Evolutionary conservation across 1,140 invertebrate species (phyloP), one percentile per base, ranked within the genome.

Genomic region (Pinna nobilis): DNA sequence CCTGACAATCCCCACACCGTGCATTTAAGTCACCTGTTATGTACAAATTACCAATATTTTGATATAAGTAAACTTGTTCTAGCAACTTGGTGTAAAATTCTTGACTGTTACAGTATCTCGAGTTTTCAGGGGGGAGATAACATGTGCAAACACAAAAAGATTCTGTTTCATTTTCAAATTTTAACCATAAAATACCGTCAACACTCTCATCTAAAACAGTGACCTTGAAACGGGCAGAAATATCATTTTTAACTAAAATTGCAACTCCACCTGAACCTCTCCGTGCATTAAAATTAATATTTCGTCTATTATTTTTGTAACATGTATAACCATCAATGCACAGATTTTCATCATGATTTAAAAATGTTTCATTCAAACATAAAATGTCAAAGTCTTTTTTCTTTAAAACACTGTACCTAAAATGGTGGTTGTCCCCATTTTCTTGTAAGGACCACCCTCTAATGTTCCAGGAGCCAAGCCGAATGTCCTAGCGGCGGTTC

Each of bases 181-280:
- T 63, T 18, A 73, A 18, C 65, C 64, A 77, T 51, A 73, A 70
- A 50, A 73, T 77, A 51, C 61, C 76, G 28, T 77, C 70, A 55
- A 37, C 1, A 2, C 23, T 41, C 20, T 63, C 30, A 25, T 74
- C 61, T n/a, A 70, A 3, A 15, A 70, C 35, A 9, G 28, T n/a
- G 3, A 74, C 30, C 66, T 70, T 30, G 51, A 53, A 70, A 3
- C 2, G 13, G 32, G 50, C 28, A 53, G 18, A 47, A 23, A 74
- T 28, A 32, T 59, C 41, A 30, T 67, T 51, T 20, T 60, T 73
- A 7, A 74, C 37, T 32, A 67, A 67, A 50, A 67, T 15, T 7
- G 49, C 71, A 13, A 74, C 71, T 9, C 59, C 59, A 18, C 59
- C 59, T 37, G 59, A 64, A 15, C 59, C 59, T 25, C 20, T 63